phyloP scores from a whole-genome alignment of 1,140 invertebrate species.

The Dendroctonus ponderosae region DNA sequence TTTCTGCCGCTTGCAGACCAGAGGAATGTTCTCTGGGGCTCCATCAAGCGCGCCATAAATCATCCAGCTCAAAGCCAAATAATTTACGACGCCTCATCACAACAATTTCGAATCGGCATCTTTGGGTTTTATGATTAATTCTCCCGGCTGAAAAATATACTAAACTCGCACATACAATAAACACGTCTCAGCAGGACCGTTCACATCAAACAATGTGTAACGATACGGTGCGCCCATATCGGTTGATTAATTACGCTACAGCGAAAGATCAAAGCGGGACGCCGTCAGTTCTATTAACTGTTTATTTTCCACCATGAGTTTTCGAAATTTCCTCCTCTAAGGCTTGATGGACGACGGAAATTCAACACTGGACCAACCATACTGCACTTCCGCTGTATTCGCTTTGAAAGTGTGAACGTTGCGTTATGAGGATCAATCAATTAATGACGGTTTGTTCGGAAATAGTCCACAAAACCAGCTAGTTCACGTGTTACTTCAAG shows the following conservation, averaged over 20 bases:
- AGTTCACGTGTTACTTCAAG: too few species aligned
- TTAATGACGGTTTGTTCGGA: too few species aligned
- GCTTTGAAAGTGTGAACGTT: too few species aligned
- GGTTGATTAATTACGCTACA: slow-evolving; percentile 13
- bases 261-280: slow-evolving; percentile 14
- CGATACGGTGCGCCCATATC: not conserved
- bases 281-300: slow-evolving; percentile 7
- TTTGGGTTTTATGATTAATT: slow-evolving; percentile 8
- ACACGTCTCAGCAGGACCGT: slow-evolving; percentile 6
- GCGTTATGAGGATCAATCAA: too few species aligned
- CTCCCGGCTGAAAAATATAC: slow-evolving; percentile 16
- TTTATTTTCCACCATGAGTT: slow-evolving; percentile 6
- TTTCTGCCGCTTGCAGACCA: too few species aligned
- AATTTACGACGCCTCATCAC: slow-evolving; percentile 14
- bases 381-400: too few species aligned
- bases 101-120: not conserved
- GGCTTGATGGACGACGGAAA: too few species aligned
- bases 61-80: not conserved
- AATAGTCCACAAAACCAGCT: too few species aligned
- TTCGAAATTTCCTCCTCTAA: not conserved
- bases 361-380: too few species aligned
- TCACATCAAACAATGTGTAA: slow-evolving; percentile 18
- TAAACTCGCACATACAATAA: slow-evolving; percentile 21
- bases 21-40: too few species aligned
- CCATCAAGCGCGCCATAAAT: not conserved